Evolutionary conservation across 2,888 invertebrate genomes (phyloP).

Genomic region (Leucophora obtusa): DNA sequence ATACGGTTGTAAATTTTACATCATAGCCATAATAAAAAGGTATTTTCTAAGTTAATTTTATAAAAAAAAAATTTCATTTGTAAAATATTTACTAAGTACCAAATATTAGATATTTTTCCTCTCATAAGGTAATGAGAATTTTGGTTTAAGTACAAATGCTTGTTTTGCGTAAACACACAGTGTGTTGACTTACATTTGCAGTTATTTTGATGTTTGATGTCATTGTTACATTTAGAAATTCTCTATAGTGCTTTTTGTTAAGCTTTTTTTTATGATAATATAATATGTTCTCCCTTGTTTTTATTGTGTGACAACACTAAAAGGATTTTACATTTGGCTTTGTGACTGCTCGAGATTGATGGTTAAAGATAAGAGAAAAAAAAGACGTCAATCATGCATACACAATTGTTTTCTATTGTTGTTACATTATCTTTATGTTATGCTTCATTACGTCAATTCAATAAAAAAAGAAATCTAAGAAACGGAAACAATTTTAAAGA

Average conservation of each 20-base stretch:
- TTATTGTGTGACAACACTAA: neutral
- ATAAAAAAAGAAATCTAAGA: neutral
- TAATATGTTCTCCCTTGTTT: neutral
- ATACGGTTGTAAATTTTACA: neutral
- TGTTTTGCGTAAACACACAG: neutral
- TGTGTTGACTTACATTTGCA: neutral
- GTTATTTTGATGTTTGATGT: neutral
- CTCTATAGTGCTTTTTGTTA: too few relatives aligned
- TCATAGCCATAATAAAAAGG: neutral
- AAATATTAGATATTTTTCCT: neutral
- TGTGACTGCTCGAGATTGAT: neutral
- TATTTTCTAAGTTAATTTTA: neutral
- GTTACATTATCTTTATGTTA: constrained; percentile 43
- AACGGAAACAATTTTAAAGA: constrained; percentile 22
- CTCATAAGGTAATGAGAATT: neutral
- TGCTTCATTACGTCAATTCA: constrained; percentile 28
- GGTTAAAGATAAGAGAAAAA: constrained; percentile 2
- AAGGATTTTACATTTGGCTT: neutral
- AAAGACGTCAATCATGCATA: constrained; percentile 36
- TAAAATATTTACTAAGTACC: neutral
- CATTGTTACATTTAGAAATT: neutral
- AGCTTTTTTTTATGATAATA: neutral
- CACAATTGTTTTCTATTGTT: constrained; percentile 27
- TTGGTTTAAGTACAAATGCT: neutral
- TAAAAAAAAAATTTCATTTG: neutral